Evolutionary conservation across 2,888 invertebrate species (phyloP).

Genomic region (Doris montereyensis): DNA sequence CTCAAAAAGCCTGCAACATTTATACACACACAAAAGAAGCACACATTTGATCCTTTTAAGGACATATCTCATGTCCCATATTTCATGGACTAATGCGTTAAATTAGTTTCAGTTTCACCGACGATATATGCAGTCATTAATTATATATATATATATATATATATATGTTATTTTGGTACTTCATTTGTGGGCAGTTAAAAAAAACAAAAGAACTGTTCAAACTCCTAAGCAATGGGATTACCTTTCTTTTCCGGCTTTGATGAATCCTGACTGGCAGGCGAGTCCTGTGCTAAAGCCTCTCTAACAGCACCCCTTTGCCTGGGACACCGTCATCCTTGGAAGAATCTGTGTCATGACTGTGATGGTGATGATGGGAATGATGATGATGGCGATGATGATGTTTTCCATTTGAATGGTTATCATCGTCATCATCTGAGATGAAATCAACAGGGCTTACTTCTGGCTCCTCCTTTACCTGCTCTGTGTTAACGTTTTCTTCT

Average conservation of each 20-base stretch:
- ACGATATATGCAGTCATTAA: no score
- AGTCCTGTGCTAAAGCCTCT: conserved; percentile 25
- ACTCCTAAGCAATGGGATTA: background rate
- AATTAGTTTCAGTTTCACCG: no score
- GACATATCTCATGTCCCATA: no score
- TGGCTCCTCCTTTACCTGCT: background rate
- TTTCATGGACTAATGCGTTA: no score
- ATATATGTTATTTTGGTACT: no score
- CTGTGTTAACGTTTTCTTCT: background rate
- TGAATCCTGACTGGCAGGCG: conserved; percentile 36
- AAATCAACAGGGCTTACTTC: conserved; percentile 51
- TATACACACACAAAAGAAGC: no score
- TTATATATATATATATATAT: no score
- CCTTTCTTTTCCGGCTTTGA: conserved; percentile 39
- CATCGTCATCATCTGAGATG: conserved; percentile 63
- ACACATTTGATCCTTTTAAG: no score
- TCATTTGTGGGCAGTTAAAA: no score
- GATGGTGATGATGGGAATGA: conserved; percentile 9
- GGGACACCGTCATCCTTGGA: background rate
- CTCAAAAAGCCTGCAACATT: no score
- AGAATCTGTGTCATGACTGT: background rate
- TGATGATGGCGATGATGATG: conserved; percentile 17
- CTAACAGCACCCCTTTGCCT: background rate
- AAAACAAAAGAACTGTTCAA: background rate
- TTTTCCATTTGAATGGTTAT: conserved; percentile 35